Base-by-base conservation (phyloP, 2,888 invertebrate genomes). In the Hypena proboscidalis region DNA sequence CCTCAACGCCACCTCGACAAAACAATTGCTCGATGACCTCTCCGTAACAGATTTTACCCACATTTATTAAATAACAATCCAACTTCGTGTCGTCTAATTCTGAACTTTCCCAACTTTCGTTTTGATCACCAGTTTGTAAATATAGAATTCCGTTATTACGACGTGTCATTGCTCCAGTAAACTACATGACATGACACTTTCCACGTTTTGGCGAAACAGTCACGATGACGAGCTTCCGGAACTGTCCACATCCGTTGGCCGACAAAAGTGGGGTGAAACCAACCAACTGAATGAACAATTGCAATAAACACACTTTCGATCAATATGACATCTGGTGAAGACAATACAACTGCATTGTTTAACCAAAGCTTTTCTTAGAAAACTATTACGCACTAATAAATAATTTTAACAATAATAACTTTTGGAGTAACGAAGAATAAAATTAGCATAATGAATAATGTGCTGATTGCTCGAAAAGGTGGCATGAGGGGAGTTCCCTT, bases 31-130 rank as follows among this genome's bases (percentile, higher is more conserved):
- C 46, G 25, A n/a, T 38, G 60, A 62, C 74, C 67, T 70, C 62
- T 66, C 44, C 39, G 38, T 43, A 47, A 47, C 47, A 44, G 41
- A 36, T 41, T 33, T 49, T 31, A 40, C 40, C 47, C 27, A 55
- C 42, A 48, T 59, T 45, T 41, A 33, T 41, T 57, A 48, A 30
- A 51, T 40, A 64, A 59, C 48, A 53, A 68, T 75, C 60, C 56
- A 56, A 61, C 46, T 57, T 67, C 62, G 63, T 77, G 75, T 76
- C 77, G 74, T 77, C 77, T 79, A 80, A 84, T 81, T 76, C 79
- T 75, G 56, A 74, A 85, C 85, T 88, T 89, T 88, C 87, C 79
- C 80, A 84, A 82, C 88, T 87, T 88, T 89, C 87, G 61, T 83
- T 83, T 80, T 70, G 74, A 77, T 76, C 76, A 70, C 72, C 73